Evolutionary conservation across 2,888 invertebrate species (phyloP).

Genomic region (Eledona agricola): DNA sequence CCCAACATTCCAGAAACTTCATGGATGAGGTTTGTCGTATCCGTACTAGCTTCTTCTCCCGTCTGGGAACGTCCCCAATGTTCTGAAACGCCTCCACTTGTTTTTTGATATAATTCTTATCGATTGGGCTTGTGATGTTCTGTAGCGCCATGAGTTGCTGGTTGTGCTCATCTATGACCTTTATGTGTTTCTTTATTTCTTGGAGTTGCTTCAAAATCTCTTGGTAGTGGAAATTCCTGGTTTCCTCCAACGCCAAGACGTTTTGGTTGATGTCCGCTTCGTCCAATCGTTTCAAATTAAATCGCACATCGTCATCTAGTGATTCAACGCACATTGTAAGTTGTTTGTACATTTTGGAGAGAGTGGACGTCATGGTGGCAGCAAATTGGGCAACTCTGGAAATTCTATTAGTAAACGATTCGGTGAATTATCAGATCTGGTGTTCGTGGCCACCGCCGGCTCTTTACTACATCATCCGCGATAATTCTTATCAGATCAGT

Average conservation of each 20-base stretch:
- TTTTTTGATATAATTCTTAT: constrained; percentile 43
- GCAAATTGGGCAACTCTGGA: too few relatives aligned
- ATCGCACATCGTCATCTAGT: constrained; percentile 43
- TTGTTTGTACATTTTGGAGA: constrained; percentile 10
- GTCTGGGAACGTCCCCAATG: constrained; percentile 7
- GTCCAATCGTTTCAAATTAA: constrained; percentile 15
- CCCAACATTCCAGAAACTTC: constrained; percentile 47
- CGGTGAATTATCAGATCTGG: constrained; percentile 17
- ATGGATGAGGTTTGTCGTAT: constrained; percentile 43
- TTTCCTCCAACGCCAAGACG: constrained; percentile 43
- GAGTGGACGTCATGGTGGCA: constrained; percentile 7
- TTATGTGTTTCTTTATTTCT: constrained; percentile 43
- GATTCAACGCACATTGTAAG: constrained; percentile 42
- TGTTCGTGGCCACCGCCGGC: not conserved
- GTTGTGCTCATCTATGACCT: constrained; percentile 43
- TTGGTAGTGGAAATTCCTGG: constrained; percentile 47
- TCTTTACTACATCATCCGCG: too few relatives aligned
- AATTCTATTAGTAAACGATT: too few relatives aligned
- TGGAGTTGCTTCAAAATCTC: constrained; percentile 44
- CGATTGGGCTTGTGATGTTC: constrained; percentile 30
- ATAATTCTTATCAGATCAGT: constrained; percentile 3
- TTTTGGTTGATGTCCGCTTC: constrained; percentile 32
- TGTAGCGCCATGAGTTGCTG: constrained; percentile 38
- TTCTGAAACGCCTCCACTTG: constrained; percentile 43
- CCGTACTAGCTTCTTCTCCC: constrained; percentile 33